Evolutionary conservation across 2,888 invertebrate species (phyloP), one percentile per base, ranked within the genome.

Genomic region (Epistrophella euchroma): DNA sequence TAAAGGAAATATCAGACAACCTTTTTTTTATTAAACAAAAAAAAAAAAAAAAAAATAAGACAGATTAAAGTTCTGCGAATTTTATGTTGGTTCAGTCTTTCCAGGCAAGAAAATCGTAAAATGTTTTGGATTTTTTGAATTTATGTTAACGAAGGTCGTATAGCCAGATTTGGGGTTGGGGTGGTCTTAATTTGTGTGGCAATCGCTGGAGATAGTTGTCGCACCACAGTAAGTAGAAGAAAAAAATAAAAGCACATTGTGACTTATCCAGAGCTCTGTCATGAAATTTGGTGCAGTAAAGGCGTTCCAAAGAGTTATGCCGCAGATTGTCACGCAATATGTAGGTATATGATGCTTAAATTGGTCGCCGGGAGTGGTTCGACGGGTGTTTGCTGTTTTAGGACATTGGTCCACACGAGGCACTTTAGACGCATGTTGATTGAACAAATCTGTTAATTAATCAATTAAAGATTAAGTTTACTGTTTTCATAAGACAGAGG

Each of bases 11-110:
- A 50, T 79, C 56, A 56, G 50, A 58, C 75, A 76, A 72, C 75
- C 72, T 76, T 75, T 66, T 22, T 62, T 58, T 22, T 40, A 7
- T 28, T n/a, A 22, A 11, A 47, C 17, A 40, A 22, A 9, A 43
- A 35, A 11, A 47, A 35, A 40, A 22, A 9, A 43, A 35, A 40
- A 13, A 9, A 43, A 22, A 62, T 40, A 15, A n/a, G 43, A 68
- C 13, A 56, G 80, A 85, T 81, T 85, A 85, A 81, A 77, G 81
- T 85, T 85, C 81, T 85, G 85, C 72, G 68, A 72, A 80, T 80
- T 70, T 72, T 75, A 37, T 60, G 28, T 47, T 17, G 68, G 68
- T 73, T 75, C 50, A 64, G 70, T 64, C 28, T 47, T 32, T 28
- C 1, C 32, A 28, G 64, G 45, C 32, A 47, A 74, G 45, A 72